phyloP scores from a whole-genome alignment of 2,888 invertebrate genomes.

The Mamestra brassicae region DNA sequence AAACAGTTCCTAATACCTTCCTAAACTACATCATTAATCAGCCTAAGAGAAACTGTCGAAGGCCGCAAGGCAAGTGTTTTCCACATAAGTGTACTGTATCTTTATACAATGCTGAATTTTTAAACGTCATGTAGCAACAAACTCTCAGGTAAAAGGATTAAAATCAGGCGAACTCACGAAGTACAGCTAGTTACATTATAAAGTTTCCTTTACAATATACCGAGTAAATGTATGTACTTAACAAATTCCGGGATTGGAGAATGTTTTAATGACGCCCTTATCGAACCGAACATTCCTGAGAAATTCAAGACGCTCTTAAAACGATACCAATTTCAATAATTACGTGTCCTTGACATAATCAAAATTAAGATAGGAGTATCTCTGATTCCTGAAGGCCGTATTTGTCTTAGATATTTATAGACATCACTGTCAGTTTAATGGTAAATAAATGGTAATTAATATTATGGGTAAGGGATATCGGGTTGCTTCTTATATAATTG shows the following conservation, averaged over 20 bases:
- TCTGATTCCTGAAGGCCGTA: slow-evolving; percentile 34
- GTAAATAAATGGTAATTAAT: slow-evolving; percentile 6
- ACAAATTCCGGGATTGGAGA: slow-evolving; percentile 59
- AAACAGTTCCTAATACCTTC: not conserved
- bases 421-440: not conserved
- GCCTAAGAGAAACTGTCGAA: not conserved
- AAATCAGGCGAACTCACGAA: slow-evolving; percentile 35
- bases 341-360: slow-evolving; percentile 62
- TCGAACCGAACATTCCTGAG: slow-evolving; percentile 61
- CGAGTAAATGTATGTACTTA: slow-evolving; percentile 62
- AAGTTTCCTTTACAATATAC: slow-evolving; percentile 55
- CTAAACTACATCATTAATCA: not conserved
- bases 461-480: not conserved
- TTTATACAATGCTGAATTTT: slow-evolving; percentile 17
- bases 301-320: slow-evolving; percentile 65
- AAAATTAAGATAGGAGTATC: slow-evolving; percentile 54
- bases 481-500: not conserved
- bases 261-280: slow-evolving; percentile 71
- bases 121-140: slow-evolving; percentile 21
- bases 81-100: slow-evolving; percentile 6
- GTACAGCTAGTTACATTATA: slow-evolving; percentile 49
- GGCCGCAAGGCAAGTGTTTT: not conserved
- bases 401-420: slow-evolving; percentile 17
- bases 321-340: slow-evolving; percentile 68
- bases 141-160: slow-evolving; percentile 36